Evolutionary conservation across 2,797 vertebrate species (phyloP), one percentile per base, ranked within the genome.

Genomic region (Graptemys geographica): DNA sequence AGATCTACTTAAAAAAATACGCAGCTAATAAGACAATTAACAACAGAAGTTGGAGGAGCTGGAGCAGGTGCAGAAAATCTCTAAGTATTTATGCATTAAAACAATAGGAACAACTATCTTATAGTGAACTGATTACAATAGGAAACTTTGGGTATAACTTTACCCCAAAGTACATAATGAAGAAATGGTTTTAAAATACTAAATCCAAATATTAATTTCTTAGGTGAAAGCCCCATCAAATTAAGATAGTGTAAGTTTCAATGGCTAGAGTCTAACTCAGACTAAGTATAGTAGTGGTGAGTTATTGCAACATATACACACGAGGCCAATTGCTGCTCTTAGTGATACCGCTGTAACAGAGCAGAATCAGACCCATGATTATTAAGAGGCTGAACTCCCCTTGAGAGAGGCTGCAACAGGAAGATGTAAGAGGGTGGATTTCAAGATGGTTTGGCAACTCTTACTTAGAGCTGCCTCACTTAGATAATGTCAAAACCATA

Each of bases 131-230:
- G 87, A 92, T 92, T 92, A 84, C 79, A 49, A 8, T 72, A 87
- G 96, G 90, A 51, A 65, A 88, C 90, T 83, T 47, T 79, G 90
- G 88, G 16, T 84, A 83, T 83, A 89, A 84, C n/a, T 78, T 87
- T 53, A 93, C 33, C 59, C 87, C 59, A 96, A 93, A 90, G 83
- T 89, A 96, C 53, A 87, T 76, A 93, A 8, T 83, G 76, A 93
- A 84, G 12, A 89, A 90, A 57, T 83, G 90, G 92, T 95, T 95
- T 93, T 93, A 96, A 93, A 80, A 90, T 79, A 88, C 78, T 59
- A 78, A 49, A 15, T 72, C 81, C 49, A 91, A 94, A 93, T 95
- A 90, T 72, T 37, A 88, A 93, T 90, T 93, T 62, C 81, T 92
- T 89, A 85, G 56, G 44, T 78, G 96, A 93, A 91, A 79, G 2